Evolutionary conservation across 1,140 invertebrate genomes (phyloP), one percentile per base, ranked within the genome.

Genomic region (Polypedilum pembai): DNA sequence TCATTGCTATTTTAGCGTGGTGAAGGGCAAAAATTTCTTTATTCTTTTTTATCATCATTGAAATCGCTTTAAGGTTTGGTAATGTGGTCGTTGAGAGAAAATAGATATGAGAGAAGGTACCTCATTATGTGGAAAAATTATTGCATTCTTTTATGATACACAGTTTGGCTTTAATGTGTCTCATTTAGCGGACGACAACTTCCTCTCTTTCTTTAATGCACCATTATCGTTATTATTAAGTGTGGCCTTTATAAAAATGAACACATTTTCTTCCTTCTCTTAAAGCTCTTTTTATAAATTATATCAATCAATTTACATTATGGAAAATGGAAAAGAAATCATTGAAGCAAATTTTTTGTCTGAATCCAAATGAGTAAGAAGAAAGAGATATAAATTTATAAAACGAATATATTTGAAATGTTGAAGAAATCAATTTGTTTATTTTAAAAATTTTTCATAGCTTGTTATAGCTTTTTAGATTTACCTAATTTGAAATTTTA

Each of bases 281-380:
- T 33, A 33, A 33, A 33, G 24, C 24, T 33, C 45, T 56, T 12
- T n/a, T 56, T 56, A 56, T 56, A 56, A 56, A 56, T 56, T 56
- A 56, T n/a, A 56, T 56, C 45, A 56, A 56, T 56, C 45, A 56
- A 56, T 56, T 56, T 56, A n/a, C 15, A 56, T 56, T 56, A 56
- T n/a, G 45, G 45, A n/a, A n/a, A 33, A 33, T 33, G 24, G 24
- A 33, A 56, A 56, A n/a, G 3, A 56, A 56, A 56, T 56, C 45
- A 56, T 56, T 56, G 45, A 3, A 56, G 45, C 45, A 56, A 56
- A 56, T 12, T 56, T n/a, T n/a, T 8, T 56, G 8, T 33, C 45
- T 56, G 45, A 56, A 15, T 56, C 45, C 5, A 15, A 56, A 12
- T 56, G 45, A 56, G 15, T 3, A 56, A n/a, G n/a, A 56, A n/a